A percentile compares a stretch with the other conserved stretches of the same genome.
Evolutionary conservation across 2,797 vertebrate genomes (phyloP).

Genomic region (Melanotaenia maccullochi): DNA sequence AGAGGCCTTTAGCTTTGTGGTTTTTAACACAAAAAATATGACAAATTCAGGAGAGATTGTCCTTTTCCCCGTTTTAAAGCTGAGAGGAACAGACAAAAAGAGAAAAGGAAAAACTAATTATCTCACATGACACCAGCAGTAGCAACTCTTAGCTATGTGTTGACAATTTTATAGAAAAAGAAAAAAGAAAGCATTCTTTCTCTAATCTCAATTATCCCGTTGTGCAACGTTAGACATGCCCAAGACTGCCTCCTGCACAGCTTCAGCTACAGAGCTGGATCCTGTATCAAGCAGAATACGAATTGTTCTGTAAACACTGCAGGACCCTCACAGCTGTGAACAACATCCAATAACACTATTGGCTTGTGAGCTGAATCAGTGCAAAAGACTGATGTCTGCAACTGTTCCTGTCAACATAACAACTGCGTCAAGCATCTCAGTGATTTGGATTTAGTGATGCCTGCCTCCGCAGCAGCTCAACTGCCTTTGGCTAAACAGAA

Average conservation of each 20-base stretch:
- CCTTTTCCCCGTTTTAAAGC: constrained; percentile 25
- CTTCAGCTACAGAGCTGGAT: constrained; percentile 21
- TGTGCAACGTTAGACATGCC: constrained; percentile 56
- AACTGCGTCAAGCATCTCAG: constrained; percentile 51
- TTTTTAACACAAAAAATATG: constrained; percentile 46
- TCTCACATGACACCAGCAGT: constrained; percentile 62
- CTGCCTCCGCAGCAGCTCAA: constrained; percentile 52
- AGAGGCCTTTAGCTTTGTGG: constrained; percentile 67
- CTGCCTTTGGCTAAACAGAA: constrained; percentile 61
- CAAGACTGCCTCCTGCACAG: constrained; percentile 44
- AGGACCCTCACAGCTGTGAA: constrained; percentile 51
- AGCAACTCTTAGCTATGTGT: constrained; percentile 38
- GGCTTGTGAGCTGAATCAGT: constrained; percentile 37
- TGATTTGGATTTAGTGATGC: constrained; percentile 65
- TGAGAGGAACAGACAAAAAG: constrained; percentile 28
- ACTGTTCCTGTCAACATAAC: constrained; percentile 59
- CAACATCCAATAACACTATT: constrained; percentile 35
- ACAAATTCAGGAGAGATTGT: constrained; percentile 59
- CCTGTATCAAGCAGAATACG: constrained; percentile 40
- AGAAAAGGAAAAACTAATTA: constrained; percentile 9
- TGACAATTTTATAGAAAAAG: constrained; percentile 57
- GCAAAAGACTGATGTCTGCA: constrained; percentile 48
- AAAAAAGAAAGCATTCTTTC: constrained; percentile 54
- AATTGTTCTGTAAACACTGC: constrained; percentile 48
- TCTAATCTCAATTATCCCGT: constrained; percentile 47